A percentile compares a stretch with the other conserved stretches of the same genome.
phyloP scores from a whole-genome alignment of 2,888 invertebrate species.

The Campaea margaritaria region DNA sequence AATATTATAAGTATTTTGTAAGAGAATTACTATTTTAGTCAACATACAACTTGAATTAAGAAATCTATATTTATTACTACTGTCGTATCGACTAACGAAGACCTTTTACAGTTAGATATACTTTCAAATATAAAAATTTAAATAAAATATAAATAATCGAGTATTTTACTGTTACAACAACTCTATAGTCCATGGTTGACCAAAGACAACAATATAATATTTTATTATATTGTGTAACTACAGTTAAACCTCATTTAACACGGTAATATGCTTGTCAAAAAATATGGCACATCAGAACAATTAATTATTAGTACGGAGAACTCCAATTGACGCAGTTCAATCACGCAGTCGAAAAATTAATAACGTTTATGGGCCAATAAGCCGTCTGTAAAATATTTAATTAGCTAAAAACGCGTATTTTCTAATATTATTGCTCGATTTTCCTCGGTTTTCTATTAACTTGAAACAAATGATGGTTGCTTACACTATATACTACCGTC shows the following conservation, averaged over 20 bases:
- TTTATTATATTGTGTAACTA: slow-evolving; percentile 46
- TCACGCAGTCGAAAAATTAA: neutral
- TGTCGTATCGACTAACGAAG: slow-evolving; percentile 77
- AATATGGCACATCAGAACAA: slow-evolving; percentile 13
- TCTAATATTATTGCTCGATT: no score
- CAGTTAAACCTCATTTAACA: slow-evolving; percentile 46
- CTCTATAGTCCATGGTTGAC: slow-evolving; percentile 75
- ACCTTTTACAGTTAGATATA: slow-evolving; percentile 66
- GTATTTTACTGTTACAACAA: slow-evolving; percentile 82
- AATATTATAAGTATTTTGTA: slow-evolving; percentile 67
- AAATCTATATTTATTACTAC: slow-evolving; percentile 50
- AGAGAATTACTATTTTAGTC: slow-evolving; percentile 75
- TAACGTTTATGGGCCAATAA: neutral
- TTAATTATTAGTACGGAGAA: neutral
- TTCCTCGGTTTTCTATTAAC: no score
- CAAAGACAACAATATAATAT: slow-evolving; percentile 74
- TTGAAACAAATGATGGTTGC: no score
- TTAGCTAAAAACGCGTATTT: no score
- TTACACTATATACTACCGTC: no score
- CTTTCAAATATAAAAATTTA: slow-evolving; percentile 73
- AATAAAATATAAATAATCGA: slow-evolving; percentile 84
- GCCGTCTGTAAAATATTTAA: neutral
- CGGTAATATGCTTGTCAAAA: slow-evolving; percentile 19
- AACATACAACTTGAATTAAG: slow-evolving; percentile 77
- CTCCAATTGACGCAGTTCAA: no score